Evolutionary conservation across 2,888 invertebrate genomes (phyloP).

Genomic region (Drosophila gaucha): DNA sequence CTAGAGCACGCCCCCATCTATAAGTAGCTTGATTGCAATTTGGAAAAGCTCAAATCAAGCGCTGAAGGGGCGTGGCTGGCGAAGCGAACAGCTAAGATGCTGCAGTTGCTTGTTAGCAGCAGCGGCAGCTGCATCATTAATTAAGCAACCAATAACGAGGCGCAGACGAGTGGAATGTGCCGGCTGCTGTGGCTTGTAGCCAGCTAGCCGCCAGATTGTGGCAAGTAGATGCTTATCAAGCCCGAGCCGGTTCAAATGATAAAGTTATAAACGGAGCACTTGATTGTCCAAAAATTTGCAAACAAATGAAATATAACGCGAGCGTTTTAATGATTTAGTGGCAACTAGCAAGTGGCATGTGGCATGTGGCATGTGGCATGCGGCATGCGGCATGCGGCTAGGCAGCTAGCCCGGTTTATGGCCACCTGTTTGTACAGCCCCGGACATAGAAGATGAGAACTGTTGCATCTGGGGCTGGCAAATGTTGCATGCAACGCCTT

Average conservation of each 20-base stretch:
- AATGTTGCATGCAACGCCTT: conserved; percentile 73
- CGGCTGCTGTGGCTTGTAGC: conserved; percentile 6
- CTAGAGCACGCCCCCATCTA: conserved; percentile 28
- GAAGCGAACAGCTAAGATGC: conserved; percentile 21
- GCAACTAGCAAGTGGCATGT: conserved; percentile 4
- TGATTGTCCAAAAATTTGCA: conserved; percentile 75
- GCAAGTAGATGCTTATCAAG: conserved; percentile 24
- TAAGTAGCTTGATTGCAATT: conserved; percentile 52
- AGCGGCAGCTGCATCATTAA: conserved; percentile 70
- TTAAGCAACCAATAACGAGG: conserved; percentile 64
- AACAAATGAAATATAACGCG: conserved; percentile 74
- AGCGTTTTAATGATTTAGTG: conserved; percentile 62
- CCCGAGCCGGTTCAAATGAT: conserved; percentile 42
- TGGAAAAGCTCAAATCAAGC: conserved; percentile 42
- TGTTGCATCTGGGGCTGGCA: conserved; percentile 13
- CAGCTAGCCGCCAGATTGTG: background rate
- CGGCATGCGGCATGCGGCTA: conserved; percentile 1
- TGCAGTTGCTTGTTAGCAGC: conserved; percentile 56
- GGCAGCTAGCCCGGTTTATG: conserved; percentile 45
- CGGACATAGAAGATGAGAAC: conserved; percentile 28
- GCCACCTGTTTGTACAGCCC: conserved; percentile 57
- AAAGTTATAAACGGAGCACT: conserved; percentile 72
- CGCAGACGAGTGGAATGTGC: conserved; percentile 46
- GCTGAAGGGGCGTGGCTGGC: conserved; percentile 33
- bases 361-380: background rate